These are phyloP conservation scores for Uropetala carovei DNA, from an alignment of 2,888 invertebrate genomes.

Conservation along the genomic window DNA sequence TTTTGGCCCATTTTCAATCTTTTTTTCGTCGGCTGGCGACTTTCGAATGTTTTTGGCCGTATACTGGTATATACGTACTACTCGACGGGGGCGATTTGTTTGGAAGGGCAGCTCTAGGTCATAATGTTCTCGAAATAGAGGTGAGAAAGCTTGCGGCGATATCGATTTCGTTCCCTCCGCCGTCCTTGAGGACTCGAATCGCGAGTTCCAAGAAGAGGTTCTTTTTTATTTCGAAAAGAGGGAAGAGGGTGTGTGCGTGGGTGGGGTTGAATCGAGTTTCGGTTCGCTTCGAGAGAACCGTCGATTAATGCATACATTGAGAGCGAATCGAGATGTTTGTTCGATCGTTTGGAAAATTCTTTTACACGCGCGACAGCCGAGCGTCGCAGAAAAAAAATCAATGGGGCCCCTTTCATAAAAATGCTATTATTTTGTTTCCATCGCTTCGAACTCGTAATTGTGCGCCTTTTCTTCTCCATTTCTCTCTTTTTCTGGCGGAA, in stretches of 20 bases:
- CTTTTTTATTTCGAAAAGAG: background rate
- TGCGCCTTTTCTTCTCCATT: too few species aligned
- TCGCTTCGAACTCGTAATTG: too few species aligned
- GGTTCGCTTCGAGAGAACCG: background rate
- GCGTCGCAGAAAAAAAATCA: too few species aligned
- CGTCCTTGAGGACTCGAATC: background rate
- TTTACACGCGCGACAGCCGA: too few species aligned
- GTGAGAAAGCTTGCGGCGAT: slow-evolving; percentile 39
- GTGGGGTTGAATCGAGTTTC: background rate
- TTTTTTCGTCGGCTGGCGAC: too few species aligned
- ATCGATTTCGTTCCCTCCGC: slow-evolving; percentile 35
- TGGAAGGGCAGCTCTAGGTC: slow-evolving; percentile 48
- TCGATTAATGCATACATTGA: background rate
- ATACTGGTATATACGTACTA: too few species aligned
- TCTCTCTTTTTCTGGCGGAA: too few species aligned
- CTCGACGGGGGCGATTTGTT: background rate
- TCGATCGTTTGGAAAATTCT: background rate
- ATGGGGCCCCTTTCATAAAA: too few species aligned
- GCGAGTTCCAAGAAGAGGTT: too few species aligned
- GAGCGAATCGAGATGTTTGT: background rate
- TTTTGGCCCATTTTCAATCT: too few species aligned
- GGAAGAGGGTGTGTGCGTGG: background rate
- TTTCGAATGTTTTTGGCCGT: too few species aligned
- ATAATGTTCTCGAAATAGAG: slow-evolving; percentile 44
- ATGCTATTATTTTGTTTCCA: too few species aligned